Percentiles rank a stretch among this genome's conserved stretches.
Evolutionary conservation across 2,888 invertebrate species (phyloP).

Genomic region (Cenopis cana): DNA sequence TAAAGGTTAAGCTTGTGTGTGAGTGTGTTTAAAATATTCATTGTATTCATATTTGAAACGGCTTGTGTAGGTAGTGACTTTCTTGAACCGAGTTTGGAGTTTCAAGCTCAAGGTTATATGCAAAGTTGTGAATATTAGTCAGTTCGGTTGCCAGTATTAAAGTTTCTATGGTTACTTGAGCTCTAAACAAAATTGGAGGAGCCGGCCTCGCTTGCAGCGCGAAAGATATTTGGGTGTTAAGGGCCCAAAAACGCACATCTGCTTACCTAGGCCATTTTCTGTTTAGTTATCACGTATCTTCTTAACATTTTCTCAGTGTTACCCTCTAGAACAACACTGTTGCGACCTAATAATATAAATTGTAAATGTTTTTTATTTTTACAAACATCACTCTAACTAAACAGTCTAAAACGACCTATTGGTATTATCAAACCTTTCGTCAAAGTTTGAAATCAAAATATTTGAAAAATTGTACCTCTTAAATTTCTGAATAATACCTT

Average conservation of each 20-base stretch:
- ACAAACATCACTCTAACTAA: too few relatives aligned
- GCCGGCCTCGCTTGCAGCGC: neutral
- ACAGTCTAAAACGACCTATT: too few relatives aligned
- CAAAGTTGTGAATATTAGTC: constrained; percentile 59
- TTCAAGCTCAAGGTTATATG: constrained; percentile 54
- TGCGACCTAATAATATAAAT: too few relatives aligned
- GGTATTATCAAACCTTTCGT: too few relatives aligned
- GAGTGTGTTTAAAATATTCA: constrained; percentile 50
- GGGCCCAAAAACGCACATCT: neutral
- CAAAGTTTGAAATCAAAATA: too few relatives aligned
- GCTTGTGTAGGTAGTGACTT: constrained; percentile 34
- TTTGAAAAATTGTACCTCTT: too few relatives aligned
- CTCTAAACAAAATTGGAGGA: constrained; percentile 77
- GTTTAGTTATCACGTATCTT: too few relatives aligned
- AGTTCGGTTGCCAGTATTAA: constrained; percentile 47
- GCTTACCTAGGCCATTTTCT: too few relatives aligned
- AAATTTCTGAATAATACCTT: too few relatives aligned
- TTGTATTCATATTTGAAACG: constrained; percentile 46
- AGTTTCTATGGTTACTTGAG: constrained; percentile 64
- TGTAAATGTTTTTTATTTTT: too few relatives aligned
- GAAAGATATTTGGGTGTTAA: neutral
- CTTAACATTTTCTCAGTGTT: too few relatives aligned
- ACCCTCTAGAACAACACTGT: too few relatives aligned
- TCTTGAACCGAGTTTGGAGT: constrained; percentile 35
- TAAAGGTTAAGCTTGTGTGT: constrained; percentile 1